Percentiles rank a stretch among this genome's conserved stretches.
Conservation (phyloP, 1,140 invertebrate genomes). For the Musca domestica region DNA sequence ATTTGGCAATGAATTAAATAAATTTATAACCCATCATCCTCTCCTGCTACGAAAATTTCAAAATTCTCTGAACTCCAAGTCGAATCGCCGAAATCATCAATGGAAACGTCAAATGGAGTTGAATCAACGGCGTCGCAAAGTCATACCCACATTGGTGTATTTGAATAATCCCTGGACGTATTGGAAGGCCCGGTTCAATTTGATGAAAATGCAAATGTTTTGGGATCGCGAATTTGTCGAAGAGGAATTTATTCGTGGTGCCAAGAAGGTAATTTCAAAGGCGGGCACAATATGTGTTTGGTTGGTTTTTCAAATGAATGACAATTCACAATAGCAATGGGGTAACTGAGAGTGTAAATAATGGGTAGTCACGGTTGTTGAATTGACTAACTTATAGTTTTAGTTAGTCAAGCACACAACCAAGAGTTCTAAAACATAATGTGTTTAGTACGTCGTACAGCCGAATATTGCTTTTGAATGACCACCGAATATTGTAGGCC, state of each 20-base stretch:
- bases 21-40: neutral
- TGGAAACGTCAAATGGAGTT: slow-evolving; percentile 23
- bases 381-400: no score
- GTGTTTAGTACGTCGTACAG: no score
- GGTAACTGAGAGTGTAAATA: no score
- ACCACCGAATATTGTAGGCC: no score
- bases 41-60: neutral
- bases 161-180: slow-evolving; percentile 50
- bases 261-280: slow-evolving; percentile 42
- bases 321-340: no score
- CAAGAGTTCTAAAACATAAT: no score
- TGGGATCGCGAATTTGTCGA: slow-evolving; percentile 44
- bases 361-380: no score
- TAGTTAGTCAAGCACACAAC: no score
- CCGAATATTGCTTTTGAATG: no score
- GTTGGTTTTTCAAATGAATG: no score
- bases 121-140: slow-evolving; percentile 34
- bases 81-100: neutral
- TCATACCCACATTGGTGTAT: slow-evolving; percentile 45
- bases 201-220: slow-evolving; percentile 40
- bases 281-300: no score
- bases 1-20: neutral
- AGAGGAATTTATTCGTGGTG: slow-evolving; percentile 42
- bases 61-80: neutral
- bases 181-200: slow-evolving; percentile 39